Percentiles rank a stretch among this genome's conserved stretches.
These are phyloP conservation scores for Lasioglossum albipes DNA, from an alignment of 1,140 invertebrate genomes.

Conservation along the genomic window DNA sequence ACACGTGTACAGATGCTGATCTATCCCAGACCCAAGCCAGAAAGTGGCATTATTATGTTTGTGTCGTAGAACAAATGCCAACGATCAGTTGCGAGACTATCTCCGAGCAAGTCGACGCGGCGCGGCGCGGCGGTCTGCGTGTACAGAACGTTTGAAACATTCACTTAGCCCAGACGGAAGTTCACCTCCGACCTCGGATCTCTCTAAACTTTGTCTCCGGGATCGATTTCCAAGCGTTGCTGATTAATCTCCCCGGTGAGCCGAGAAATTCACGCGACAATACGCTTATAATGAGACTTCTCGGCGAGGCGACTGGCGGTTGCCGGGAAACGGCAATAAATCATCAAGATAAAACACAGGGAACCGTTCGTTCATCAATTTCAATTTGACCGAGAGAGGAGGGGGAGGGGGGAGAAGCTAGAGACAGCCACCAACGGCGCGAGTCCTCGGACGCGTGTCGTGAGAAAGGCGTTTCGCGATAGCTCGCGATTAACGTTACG, in stretches of 20 bases:
- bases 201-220: neutral
- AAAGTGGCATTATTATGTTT: too few relatives aligned
- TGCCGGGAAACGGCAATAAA: slow-evolving; percentile 25
- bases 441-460: neutral
- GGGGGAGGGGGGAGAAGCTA: too few relatives aligned
- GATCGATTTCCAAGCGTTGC: neutral
- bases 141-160: neutral
- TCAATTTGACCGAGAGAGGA: slow-evolving; percentile 4
- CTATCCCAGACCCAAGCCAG: too few relatives aligned
- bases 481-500: slow-evolving; percentile 30
- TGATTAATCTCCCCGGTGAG: neutral
- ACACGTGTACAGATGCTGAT: too few relatives aligned
- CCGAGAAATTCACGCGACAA: neutral
- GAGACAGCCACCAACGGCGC: neutral
- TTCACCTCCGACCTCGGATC: slow-evolving; percentile 6
- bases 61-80: too few relatives aligned
- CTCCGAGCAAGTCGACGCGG: neutral
- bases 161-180: neutral
- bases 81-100: neutral
- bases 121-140: too few relatives aligned
- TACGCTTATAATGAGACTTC: slow-evolving; percentile 8
- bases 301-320: neutral
- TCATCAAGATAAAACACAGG: slow-evolving; percentile 34
- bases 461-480: slow-evolving; percentile 10
- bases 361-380: slow-evolving; percentile 21